Base-by-base conservation (phyloP, 2,113 vertebrate species). In the Rhabdomys dilectus region DNA sequence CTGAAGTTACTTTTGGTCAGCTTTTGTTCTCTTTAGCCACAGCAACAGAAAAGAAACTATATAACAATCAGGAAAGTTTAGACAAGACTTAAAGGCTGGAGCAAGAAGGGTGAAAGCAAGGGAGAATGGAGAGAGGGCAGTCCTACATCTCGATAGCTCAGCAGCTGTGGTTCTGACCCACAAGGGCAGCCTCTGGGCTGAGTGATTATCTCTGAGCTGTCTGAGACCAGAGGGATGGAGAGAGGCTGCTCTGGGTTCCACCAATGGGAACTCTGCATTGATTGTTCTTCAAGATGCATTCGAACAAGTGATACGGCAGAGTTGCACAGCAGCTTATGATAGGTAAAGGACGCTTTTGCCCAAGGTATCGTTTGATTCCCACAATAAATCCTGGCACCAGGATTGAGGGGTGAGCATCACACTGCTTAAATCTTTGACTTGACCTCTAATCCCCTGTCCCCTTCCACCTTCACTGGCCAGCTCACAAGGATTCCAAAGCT, bases 381-480 rank as follows among this genome's bases (percentile, higher is more conserved):
- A 13, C 53, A 36, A 60, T 60, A 58, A 58, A 84, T 39, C 72
- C 1, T 26, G 53, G 51, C 12, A 34, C 24, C 45, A 15, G 0
- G 48, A 51, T 56, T n/a, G 29, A 78, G 75, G 45, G 45, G 22
- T 21, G 29, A 45, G 4, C 11, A 1, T 66, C 53, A n/a, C 53
- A 13, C 34, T 21, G 19, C 24, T 39, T 84, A 24, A 42, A 62
- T 22, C 22, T 39, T 42, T 13, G 53, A 60, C n/a, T 42, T 39
- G 81, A 39, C 9, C 12, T 75, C 29, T 42, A 31, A 48, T 36
- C 31, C 58, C 36, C 42, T 73, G 68, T 51, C 4, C 1, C 21
- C 0, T 21, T 42, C 19, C 15, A 7, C 48, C 19, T 2, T 72
- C 58, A 5, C 45, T 34, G 0, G 9, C n/a, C 16, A 17, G 12